Evolutionary conservation across 2,888 invertebrate genomes (phyloP), one percentile per base, ranked within the genome.

Genomic region (Megastigmus dorsalis): DNA sequence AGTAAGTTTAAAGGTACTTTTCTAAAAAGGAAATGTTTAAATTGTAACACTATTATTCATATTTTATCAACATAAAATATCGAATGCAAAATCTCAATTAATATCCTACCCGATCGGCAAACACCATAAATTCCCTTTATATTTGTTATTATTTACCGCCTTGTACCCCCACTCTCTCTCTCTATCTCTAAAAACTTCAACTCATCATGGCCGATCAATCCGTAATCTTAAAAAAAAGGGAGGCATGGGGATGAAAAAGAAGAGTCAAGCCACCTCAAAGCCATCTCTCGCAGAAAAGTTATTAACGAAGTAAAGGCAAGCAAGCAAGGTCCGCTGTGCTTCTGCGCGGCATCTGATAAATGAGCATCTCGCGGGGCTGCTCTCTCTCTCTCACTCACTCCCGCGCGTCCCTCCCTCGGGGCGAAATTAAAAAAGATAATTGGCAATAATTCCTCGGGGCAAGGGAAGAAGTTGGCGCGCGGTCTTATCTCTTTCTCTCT

Each of bases 401-500:
- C 28, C n/a, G 13, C 18, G 38, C 33, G n/a, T n/a, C n/a, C n/a
- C n/a, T n/a, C 33, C 38, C 23, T 36, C 6, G 23, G 33, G 23
- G 15, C 60, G 69, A 76, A 76, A 76, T 76, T 76, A 76, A 76
- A 76, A 74, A 74, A 76, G 76, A 76, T 76, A 76, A 76, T 76
- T 76, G 76, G 76, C 76, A 74, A 76, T 76, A 74, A 76, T 76
- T 76, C 66, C 63, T 63, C 38, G 60, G 23, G 55, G 36, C 28
- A 57, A 60, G 60, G 60, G 23, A 55, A 26, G 38, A 57, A 60
- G 60, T 28, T 23, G 15, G 38, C 48, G 55, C 10, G 15, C n/a
- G 28, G 30, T 50, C 68, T 68, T 72, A 68, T 77, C 74, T 72
- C 45, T 36, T 50, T 38, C 57, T 72, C 45, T 36, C 55, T 38